These are phyloP conservation scores for Trypoxylus dichotomus DNA, from an alignment of 1,140 invertebrate species.

Conservation along the genomic window DNA sequence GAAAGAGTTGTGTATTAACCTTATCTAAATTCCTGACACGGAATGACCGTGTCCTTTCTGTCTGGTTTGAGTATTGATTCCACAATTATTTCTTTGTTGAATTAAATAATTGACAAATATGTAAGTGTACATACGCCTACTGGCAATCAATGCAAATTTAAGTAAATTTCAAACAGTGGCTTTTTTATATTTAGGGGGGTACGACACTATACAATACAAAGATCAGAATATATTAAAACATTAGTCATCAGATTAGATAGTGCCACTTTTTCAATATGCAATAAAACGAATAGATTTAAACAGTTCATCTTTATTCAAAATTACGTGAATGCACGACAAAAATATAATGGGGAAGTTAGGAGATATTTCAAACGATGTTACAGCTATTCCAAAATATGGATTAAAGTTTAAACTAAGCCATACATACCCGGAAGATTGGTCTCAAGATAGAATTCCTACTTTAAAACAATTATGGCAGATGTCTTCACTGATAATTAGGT, in stretches of 20 bases:
- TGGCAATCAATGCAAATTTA: too few relatives aligned
- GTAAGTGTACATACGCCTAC: too few relatives aligned
- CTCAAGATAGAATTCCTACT: constrained; percentile 66
- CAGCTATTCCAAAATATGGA: constrained; percentile 61
- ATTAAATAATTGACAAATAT: too few relatives aligned
- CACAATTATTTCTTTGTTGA: too few relatives aligned
- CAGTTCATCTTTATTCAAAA: background rate
- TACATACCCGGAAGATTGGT: constrained; percentile 72
- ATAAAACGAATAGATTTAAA: background rate
- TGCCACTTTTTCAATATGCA: background rate
- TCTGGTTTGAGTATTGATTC: too few relatives aligned
- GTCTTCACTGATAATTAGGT: constrained; percentile 66
- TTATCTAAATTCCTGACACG: too few relatives aligned
- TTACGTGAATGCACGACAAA: background rate
- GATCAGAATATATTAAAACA: background rate
- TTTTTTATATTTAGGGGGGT: too few relatives aligned
- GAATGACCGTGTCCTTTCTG: too few relatives aligned
- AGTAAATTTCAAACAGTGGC: too few relatives aligned
- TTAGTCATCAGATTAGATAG: constrained; percentile 17
- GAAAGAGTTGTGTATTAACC: too few relatives aligned
- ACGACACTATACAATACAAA: background rate
- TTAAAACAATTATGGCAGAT: constrained; percentile 67
- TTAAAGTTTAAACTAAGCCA: constrained; percentile 75
- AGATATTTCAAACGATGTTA: constrained; percentile 20
- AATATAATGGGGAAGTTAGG: background rate